These are phyloP conservation scores for Tetropium fuscum DNA, from an alignment of 2,888 invertebrate genomes.

Conservation along the genomic window DNA sequence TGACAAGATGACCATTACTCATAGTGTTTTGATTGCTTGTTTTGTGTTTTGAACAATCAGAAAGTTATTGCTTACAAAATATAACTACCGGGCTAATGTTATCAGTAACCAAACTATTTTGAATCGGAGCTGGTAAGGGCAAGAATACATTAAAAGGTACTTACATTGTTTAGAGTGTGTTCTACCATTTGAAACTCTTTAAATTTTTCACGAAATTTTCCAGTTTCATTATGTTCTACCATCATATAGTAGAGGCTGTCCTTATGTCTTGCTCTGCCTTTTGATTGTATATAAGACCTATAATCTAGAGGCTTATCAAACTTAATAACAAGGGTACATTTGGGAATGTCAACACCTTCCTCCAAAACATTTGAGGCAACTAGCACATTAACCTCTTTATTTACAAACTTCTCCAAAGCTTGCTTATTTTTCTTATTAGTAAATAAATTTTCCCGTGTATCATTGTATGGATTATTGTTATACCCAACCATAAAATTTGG, in stretches of 20 bases:
- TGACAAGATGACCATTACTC: too few species aligned
- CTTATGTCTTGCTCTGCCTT: slow-evolving; percentile 84
- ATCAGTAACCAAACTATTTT: too few species aligned
- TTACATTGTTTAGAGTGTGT: slow-evolving; percentile 67
- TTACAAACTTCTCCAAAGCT: slow-evolving; percentile 70
- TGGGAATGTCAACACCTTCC: slow-evolving; percentile 89
- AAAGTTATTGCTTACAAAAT: too few species aligned
- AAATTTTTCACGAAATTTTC: slow-evolving; percentile 62
- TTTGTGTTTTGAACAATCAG: too few species aligned
- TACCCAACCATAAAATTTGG: slow-evolving; percentile 82
- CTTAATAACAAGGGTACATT: slow-evolving; percentile 83
- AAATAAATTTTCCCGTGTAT: slow-evolving; percentile 70
- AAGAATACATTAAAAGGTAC: too few species aligned
- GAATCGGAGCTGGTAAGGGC: too few species aligned
- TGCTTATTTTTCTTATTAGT: slow-evolving; percentile 67
- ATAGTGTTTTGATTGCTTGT: too few species aligned
- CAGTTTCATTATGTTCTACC: slow-evolving; percentile 59
- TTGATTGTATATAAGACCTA: slow-evolving; percentile 88
- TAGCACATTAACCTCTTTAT: slow-evolving; percentile 73
- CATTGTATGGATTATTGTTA: slow-evolving; percentile 70
- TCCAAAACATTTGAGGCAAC: slow-evolving; percentile 86
- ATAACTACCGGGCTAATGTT: too few species aligned
- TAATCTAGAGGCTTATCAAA: slow-evolving; percentile 80
- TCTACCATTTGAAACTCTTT: slow-evolving; percentile 66
- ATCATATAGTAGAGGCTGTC: slow-evolving; percentile 74